Evolutionary conservation across 1,140 invertebrate species (phyloP), one percentile per base, ranked within the genome.

Genomic region (Aphelinus certus): DNA sequence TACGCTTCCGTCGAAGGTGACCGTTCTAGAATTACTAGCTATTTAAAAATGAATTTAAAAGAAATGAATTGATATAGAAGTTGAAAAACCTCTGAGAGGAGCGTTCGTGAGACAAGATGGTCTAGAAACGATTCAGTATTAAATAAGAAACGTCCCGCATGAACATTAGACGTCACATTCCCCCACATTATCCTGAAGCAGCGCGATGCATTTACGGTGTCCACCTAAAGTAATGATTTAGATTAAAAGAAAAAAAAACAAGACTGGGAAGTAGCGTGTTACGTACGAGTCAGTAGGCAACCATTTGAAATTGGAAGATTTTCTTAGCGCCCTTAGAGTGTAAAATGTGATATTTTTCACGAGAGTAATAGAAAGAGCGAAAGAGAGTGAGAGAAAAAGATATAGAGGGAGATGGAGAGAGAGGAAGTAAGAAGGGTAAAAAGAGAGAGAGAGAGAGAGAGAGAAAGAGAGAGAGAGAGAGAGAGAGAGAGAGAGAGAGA

Each of bases 301-400:
- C 71, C 75, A 69, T 67, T 76, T 76, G 56, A 72, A 76, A 71
- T 71, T 76, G 46, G 55, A 76, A 58, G 55, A 76, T 73, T 76
- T 73, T 73, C 75, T 76, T 76, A 76, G 75, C 75, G 71, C 75
- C 75, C 75, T 76, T 76, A 73, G 70, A 76, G 75, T 73, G 75
- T 72, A 73, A 76, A 76, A 76, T 76, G 75, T 76, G 75, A 76
- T 76, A 76, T 76, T 76, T 76, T 76, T 76, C 75, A 76, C 75
- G 70, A 76, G 67, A 75, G 55, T 49, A 48, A 63, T 55, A 49
- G 69, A 55, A 49, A 51, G 64, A 51, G 64, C 2, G 46, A 45
- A 45, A 53, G 42, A 66, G 48, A 51, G 10, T 3, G 6, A 49
- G 47, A 51, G 49, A 10, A 9, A 66, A 51, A 3, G 49, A 66